phyloP scores from a whole-genome alignment of 2,888 invertebrate species.

The Thymelicus acteon region DNA sequence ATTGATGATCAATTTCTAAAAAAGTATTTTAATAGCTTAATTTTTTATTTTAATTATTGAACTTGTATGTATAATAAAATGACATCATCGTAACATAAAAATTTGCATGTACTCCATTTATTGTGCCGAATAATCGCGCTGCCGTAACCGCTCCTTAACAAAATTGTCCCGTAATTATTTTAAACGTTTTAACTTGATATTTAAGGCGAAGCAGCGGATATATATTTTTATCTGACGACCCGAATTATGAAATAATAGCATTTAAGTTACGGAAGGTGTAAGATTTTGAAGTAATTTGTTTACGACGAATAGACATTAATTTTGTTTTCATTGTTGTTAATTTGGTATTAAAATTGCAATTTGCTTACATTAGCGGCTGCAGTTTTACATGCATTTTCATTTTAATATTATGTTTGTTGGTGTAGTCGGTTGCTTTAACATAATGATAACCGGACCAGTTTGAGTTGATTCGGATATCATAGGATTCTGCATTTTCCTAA shows the following conservation, averaged over 20 bases:
- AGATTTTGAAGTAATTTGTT: slow-evolving; percentile 58
- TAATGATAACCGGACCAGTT: no score
- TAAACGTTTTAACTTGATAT: slow-evolving; percentile 82
- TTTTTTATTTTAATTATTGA: no score
- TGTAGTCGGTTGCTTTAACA: neutral
- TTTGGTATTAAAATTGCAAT: slow-evolving; percentile 21
- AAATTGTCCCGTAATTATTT: slow-evolving; percentile 80
- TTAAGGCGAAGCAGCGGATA: slow-evolving; percentile 69
- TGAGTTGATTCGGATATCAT: no score
- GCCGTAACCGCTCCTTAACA: slow-evolving; percentile 54
- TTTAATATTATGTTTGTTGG: neutral
- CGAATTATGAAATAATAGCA: slow-evolving; percentile 69
- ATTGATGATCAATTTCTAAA: no score
- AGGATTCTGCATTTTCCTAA: no score
- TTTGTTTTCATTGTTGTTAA: slow-evolving; percentile 28
- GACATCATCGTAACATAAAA: no score
- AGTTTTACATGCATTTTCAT: neutral
- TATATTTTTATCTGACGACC: slow-evolving; percentile 67
- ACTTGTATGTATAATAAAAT: no score
- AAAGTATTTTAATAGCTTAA: no score
- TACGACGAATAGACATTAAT: slow-evolving; percentile 41
- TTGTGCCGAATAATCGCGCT: neutral
- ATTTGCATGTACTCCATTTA: neutral
- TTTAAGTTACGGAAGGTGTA: slow-evolving; percentile 62
- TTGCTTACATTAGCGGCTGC: slow-evolving; percentile 4